Conservation (phyloP, 2,888 invertebrate genomes). For the Melanchra persicariae region DNA sequence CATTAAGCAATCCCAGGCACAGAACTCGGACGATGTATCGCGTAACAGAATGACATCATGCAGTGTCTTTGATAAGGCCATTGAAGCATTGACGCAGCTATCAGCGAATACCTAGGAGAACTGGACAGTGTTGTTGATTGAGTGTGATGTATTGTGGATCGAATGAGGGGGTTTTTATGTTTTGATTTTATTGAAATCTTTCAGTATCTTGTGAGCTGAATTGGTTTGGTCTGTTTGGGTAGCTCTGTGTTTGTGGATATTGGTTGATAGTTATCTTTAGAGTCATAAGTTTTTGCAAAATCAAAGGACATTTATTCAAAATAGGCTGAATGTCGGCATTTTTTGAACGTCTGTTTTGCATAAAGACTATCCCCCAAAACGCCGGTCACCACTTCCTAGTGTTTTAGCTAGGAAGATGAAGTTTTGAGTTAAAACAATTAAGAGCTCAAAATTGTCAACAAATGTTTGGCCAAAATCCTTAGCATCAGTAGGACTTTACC, state of each 20-base stretch:
- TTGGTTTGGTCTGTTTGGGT: neutral
- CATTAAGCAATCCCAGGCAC: conserved; percentile 49
- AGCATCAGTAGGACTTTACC: neutral
- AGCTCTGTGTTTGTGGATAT: neutral
- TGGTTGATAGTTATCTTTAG: neutral
- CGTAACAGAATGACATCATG: conserved; percentile 58
- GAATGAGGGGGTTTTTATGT: neutral
- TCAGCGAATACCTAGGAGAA: conserved; percentile 26
- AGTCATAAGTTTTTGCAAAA: too few species aligned
- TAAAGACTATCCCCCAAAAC: too few species aligned
- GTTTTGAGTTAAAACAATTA: too few species aligned
- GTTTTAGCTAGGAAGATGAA: too few species aligned
- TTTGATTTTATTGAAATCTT: neutral
- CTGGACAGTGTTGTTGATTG: conserved; percentile 7
- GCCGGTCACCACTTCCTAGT: too few species aligned
- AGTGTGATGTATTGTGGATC: too few species aligned
- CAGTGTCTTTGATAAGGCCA: conserved; percentile 43
- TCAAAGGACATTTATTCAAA: too few species aligned
- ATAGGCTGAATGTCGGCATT: too few species aligned
- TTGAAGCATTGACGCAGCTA: conserved; percentile 47
- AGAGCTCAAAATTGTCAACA: too few species aligned
- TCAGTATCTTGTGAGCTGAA: neutral
- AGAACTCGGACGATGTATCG: conserved; percentile 30
- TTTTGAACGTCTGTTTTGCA: too few species aligned
- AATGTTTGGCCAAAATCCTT: too few species aligned